Evolutionary conservation across 1,140 invertebrate genomes (phyloP).

Genomic region (Euglossa dilemma): DNA sequence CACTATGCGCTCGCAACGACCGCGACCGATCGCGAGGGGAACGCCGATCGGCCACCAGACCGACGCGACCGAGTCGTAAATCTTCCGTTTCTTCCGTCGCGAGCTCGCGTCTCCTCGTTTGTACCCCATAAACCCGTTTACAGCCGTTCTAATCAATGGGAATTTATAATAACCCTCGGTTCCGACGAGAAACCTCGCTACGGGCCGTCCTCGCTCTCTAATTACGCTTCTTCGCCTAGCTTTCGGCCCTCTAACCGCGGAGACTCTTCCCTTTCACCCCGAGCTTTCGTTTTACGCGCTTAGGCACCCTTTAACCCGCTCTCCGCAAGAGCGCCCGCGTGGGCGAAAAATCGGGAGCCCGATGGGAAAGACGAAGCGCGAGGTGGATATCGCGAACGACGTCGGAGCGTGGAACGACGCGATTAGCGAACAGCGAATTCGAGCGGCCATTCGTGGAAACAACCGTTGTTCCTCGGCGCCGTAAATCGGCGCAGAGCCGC

Average conservation of each 20-base stretch:
- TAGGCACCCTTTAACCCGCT: too few species aligned
- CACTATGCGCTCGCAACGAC: not conserved
- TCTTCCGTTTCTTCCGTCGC: not conserved
- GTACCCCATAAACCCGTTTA: conserved; percentile 35
- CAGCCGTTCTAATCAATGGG: conserved; percentile 32
- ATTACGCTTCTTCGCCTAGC: not conserved
- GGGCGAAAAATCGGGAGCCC: too few species aligned
- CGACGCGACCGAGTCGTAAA: conserved; percentile 12
- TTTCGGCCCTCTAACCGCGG: not conserved
- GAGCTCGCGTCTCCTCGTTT: conserved; percentile 31
- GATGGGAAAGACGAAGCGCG: too few species aligned
- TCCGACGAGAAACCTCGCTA: not conserved
- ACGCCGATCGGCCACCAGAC: not conserved
- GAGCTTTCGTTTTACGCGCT: too few species aligned
- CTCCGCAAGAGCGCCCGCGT: too few species aligned
- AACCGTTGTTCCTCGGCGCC: conserved; percentile 8
- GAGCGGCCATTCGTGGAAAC: not conserved
- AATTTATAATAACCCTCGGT: conserved; percentile 20
- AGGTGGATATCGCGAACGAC: too few species aligned
- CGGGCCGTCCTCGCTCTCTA: not conserved
- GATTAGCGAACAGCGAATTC: not conserved
- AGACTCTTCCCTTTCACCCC: too few species aligned
- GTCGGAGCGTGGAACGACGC: not conserved
- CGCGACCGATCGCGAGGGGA: not conserved
- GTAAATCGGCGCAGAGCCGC: not conserved